phyloP scores from a whole-genome alignment of 2,113 vertebrate species.

The Brachypteracias leptosomus region DNA sequence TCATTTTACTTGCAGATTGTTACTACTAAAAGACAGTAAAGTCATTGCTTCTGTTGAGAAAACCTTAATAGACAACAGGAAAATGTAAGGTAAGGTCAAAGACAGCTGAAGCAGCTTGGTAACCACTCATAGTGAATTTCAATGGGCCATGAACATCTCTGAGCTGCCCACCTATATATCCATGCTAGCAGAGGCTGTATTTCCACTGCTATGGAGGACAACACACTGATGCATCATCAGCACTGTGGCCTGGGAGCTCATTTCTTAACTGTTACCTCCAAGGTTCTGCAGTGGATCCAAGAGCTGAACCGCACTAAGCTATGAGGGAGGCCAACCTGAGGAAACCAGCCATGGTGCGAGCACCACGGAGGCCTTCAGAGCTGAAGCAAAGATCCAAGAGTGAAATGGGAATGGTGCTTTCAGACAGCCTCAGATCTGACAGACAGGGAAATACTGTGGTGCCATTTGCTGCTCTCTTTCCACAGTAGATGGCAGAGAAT shows the following conservation, averaged over 20 bases:
- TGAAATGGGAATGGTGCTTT: background rate
- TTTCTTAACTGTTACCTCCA: background rate
- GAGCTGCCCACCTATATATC: background rate
- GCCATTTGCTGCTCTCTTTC: background rate
- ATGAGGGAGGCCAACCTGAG: background rate
- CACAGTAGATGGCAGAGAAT: background rate
- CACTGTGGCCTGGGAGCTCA: fast-evolving
- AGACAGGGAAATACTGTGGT: background rate
- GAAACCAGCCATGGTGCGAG: fast-evolving
- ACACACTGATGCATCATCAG: background rate
- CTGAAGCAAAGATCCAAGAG: background rate
- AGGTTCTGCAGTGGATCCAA: fast-evolving
- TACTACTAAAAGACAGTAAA: background rate
- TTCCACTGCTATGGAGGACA: background rate
- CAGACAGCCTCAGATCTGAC: background rate
- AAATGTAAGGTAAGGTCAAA: background rate
- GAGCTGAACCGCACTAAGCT: background rate
- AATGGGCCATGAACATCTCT: fast-evolving
- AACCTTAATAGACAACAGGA: background rate
- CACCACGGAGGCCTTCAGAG: background rate
- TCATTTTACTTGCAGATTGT: background rate
- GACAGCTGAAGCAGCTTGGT: background rate
- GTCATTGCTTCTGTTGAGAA: background rate
- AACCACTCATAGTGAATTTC: background rate
- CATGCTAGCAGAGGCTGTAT: background rate